A percentile compares a stretch with the other conserved stretches of the same genome.
Evolutionary conservation across 1,140 invertebrate species (phyloP).

Genomic region (Drosophila funebris): DNA sequence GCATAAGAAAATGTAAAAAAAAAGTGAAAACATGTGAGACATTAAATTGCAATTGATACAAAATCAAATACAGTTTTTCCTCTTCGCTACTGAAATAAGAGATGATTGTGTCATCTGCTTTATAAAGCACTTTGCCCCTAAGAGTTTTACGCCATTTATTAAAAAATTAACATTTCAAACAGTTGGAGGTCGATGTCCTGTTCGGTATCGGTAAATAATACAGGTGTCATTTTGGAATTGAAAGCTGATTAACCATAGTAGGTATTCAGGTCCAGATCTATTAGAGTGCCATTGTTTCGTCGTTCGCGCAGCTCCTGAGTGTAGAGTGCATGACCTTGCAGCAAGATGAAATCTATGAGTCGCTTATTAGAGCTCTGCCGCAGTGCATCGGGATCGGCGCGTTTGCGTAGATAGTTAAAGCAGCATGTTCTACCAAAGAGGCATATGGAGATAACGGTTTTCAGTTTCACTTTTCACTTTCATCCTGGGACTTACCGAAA

Average conservation of each 20-base stretch:
- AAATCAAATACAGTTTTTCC: slow-evolving; percentile 53
- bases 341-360: slow-evolving; percentile 76
- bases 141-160: slow-evolving; percentile 56
- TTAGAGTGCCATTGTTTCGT: slow-evolving; percentile 62
- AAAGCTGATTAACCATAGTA: slow-evolving; percentile 51
- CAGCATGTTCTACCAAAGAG: slow-evolving; percentile 68
- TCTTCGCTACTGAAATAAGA: background rate
- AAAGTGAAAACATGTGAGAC: slow-evolving; percentile 32
- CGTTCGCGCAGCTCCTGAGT: slow-evolving; percentile 64
- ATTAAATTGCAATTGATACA: slow-evolving; percentile 72
- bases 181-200: slow-evolving; percentile 29
- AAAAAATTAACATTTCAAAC: slow-evolving; percentile 71
- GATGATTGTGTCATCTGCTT: slow-evolving; percentile 34
- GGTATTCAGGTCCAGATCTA: slow-evolving; percentile 61
- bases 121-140: slow-evolving; percentile 54
- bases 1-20: slow-evolving; percentile 64
- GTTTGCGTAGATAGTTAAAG: slow-evolving; percentile 81
- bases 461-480: background rate
- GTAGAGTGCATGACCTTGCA: slow-evolving; percentile 71
- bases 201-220: background rate
- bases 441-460: background rate
- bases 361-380: slow-evolving; percentile 71
- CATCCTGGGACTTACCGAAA: slow-evolving; percentile 72
- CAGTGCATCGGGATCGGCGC: slow-evolving; percentile 67
- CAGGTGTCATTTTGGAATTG: background rate